phyloP scores from a whole-genome alignment of 2,113 vertebrate genomes.

The Hipposideros armiger region DNA sequence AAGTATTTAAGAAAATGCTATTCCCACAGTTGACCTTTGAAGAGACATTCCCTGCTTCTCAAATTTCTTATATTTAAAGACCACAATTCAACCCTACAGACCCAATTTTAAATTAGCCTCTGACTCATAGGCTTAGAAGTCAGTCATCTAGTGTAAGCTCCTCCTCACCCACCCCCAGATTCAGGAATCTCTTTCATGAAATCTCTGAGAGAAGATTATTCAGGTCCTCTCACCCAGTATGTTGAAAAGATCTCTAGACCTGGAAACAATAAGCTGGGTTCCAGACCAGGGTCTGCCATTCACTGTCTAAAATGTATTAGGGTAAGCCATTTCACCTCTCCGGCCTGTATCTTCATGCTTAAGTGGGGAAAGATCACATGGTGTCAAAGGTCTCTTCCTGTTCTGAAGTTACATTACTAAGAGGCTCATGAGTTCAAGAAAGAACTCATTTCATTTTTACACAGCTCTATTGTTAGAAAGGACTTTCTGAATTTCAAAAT shows the following conservation, averaged over 20 bases:
- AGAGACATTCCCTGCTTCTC: slow-evolving; percentile 56
- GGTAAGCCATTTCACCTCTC: neutral
- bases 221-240: neutral
- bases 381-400: slow-evolving; percentile 32
- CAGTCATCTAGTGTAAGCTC: neutral
- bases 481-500: slow-evolving; percentile 14
- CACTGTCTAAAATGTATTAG: neutral
- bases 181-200: slow-evolving; percentile 51
- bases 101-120: slow-evolving; percentile 63
- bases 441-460: slow-evolving; percentile 32
- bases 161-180: neutral
- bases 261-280: neutral
- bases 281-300: neutral
- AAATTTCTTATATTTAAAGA: slow-evolving; percentile 65
- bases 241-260: slow-evolving; percentile 13
- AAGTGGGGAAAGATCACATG: neutral
- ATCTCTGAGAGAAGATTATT: neutral
- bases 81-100: slow-evolving; percentile 48
- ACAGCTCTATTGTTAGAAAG: slow-evolving; percentile 21
- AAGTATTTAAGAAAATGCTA: slow-evolving; percentile 31
- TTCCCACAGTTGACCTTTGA: slow-evolving; percentile 36
- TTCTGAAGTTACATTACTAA: slow-evolving; percentile 21
- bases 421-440: slow-evolving; percentile 45
- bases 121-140: slow-evolving; percentile 43
- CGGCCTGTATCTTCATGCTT: neutral